Evolutionary conservation across 2,797 vertebrate species (phyloP).

Genomic region (Acanthopagrus latus): DNA sequence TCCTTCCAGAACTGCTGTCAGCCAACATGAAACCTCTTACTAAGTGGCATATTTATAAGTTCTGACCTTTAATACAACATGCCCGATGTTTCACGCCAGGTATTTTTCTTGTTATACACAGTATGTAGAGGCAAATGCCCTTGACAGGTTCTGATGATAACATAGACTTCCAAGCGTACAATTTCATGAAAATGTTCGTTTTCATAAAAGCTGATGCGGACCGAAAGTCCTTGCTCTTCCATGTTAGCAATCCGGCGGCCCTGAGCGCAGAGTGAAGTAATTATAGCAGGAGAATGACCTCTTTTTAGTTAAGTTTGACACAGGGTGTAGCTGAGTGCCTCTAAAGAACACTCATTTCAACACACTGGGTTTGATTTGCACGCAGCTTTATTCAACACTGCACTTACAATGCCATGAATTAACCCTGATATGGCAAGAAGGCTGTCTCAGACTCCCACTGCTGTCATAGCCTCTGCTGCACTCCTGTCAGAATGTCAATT

Average conservation of each 20-base stretch:
- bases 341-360: slow-evolving; percentile 48
- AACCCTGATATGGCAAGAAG: slow-evolving; percentile 36
- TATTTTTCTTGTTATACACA: slow-evolving; percentile 8
- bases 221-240: slow-evolving; percentile 12
- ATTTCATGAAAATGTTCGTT: slow-evolving; percentile 35
- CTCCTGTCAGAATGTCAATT: slow-evolving; percentile 34
- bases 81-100: not conserved
- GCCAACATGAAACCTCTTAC: slow-evolving; percentile 6
- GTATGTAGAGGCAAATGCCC: slow-evolving; percentile 4
- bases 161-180: slow-evolving; percentile 15
- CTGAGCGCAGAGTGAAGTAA: slow-evolving; percentile 41
- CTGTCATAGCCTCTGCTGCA: slow-evolving; percentile 25
- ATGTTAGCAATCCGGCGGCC: slow-evolving; percentile 11
- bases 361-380: slow-evolving; percentile 41
- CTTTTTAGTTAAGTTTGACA: slow-evolving; percentile 57
- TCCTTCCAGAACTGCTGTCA: slow-evolving; percentile 19
- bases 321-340: slow-evolving; percentile 21
- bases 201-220: slow-evolving; percentile 28
- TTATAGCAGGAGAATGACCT: slow-evolving; percentile 55
- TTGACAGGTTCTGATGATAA: slow-evolving; percentile 1
- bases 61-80: slow-evolving; percentile 16
- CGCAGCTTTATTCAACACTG: slow-evolving; percentile 27
- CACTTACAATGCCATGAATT: slow-evolving; percentile 35
- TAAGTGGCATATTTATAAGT: slow-evolving; percentile 6
- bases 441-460: slow-evolving; percentile 18